Evolutionary conservation across 2,113 vertebrate species (phyloP).

Genomic region (Callospermophilus lateralis): DNA sequence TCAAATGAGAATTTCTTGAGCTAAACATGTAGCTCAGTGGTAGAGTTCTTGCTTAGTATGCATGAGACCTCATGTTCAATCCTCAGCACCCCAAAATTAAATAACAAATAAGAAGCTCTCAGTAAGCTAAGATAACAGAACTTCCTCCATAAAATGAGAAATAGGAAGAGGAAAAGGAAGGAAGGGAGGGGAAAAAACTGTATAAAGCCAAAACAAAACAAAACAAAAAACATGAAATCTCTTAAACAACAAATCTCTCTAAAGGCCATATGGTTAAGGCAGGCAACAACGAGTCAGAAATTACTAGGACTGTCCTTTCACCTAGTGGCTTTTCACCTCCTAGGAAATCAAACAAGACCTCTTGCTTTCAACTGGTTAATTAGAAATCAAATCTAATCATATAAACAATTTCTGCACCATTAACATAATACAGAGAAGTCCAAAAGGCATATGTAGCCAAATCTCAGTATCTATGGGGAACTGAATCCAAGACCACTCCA

Average conservation of each 20-base stretch:
- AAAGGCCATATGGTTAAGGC: slow-evolving; percentile 21
- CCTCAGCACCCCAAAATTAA: too few relatives aligned
- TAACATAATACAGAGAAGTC: neutral
- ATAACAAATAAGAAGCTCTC: neutral
- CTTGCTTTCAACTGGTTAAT: neutral
- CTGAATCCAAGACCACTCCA: neutral
- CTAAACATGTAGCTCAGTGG: too few relatives aligned
- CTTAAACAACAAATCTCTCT: slow-evolving; percentile 35
- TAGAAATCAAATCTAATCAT: neutral
- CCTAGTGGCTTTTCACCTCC: neutral
- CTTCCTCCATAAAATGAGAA: slow-evolving; percentile 16
- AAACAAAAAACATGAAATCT: neutral
- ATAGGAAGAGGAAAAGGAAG: neutral
- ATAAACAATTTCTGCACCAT: slow-evolving; percentile 24
- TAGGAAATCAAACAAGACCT: neutral
- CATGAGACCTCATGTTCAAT: too few relatives aligned
- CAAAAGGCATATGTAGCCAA: neutral
- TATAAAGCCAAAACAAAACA: neutral
- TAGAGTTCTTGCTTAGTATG: too few relatives aligned
- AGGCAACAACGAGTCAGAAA: neutral
- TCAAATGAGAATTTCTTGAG: slow-evolving; percentile 22
- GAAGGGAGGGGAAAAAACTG: neutral
- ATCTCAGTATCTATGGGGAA: neutral
- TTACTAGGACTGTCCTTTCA: too few relatives aligned
- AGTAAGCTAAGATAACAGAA: neutral